phyloP scores from a whole-genome alignment of 1,140 invertebrate genomes.

The Nomia melanderi region DNA sequence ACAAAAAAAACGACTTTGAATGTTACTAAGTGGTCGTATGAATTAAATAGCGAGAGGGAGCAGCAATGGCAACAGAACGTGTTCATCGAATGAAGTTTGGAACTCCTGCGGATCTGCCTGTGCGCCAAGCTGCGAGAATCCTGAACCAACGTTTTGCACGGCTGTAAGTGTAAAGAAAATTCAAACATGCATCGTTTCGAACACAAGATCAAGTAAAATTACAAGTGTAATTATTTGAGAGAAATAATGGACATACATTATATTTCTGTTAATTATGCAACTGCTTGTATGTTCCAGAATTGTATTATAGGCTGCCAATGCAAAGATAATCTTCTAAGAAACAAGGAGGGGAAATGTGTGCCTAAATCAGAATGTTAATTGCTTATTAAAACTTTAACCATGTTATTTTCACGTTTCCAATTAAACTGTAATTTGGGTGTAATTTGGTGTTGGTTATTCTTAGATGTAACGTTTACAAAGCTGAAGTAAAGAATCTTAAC shows the following conservation, averaged over 20 bases:
- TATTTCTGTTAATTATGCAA: neutral
- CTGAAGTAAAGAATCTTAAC: neutral
- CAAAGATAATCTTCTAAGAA: neutral
- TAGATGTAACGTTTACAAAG: neutral
- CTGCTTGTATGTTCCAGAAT: neutral
- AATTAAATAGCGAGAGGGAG: neutral
- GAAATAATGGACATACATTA: too few species aligned
- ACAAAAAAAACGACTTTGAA: too few species aligned
- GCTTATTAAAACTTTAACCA: neutral
- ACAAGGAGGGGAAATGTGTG: neutral
- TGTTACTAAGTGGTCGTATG: neutral
- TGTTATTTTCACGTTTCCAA: too few species aligned
- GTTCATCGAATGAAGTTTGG: neutral
- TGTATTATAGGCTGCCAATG: neutral
- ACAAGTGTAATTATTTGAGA: too few species aligned
- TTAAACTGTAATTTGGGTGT: too few species aligned
- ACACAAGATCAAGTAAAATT: neutral
- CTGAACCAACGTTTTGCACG: neutral
- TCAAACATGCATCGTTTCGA: neutral
- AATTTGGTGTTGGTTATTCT: too few species aligned
- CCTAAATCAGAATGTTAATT: neutral
- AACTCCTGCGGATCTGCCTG: neutral
- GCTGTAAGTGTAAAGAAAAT: neutral
- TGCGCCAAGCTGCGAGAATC: neutral
- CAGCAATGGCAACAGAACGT: accelerated